A percentile compares a stretch with the other conserved stretches of the same genome.
phyloP scores from a whole-genome alignment of 2,113 vertebrate genomes.

The Eidolon helvum region DNA sequence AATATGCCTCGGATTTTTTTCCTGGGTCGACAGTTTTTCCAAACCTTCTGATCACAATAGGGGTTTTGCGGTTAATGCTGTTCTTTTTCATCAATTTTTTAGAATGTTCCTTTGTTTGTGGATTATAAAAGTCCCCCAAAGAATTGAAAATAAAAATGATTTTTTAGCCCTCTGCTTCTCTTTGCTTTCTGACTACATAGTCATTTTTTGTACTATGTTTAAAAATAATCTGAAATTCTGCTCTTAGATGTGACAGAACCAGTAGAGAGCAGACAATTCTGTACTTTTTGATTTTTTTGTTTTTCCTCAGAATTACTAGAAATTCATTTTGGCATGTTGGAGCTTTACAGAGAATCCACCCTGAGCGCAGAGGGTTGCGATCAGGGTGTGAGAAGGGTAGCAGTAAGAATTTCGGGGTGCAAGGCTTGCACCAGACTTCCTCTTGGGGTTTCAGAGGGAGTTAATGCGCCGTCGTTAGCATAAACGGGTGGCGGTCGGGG shows the following conservation, averaged over 20 bases:
- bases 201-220: background rate
- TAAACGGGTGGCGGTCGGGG: background rate
- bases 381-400: background rate
- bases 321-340: background rate
- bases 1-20: background rate
- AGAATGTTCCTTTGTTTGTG: background rate
- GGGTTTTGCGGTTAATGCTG: background rate
- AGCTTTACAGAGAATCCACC: background rate
- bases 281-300: background rate
- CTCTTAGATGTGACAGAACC: background rate
- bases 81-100: background rate
- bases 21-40: background rate
- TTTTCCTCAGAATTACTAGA: background rate
- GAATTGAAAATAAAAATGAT: background rate
- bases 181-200: background rate
- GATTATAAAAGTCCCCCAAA: background rate
- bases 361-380: background rate
- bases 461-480: conserved; percentile 1
- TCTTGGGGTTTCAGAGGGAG: background rate
- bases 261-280: background rate
- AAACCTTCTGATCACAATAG: background rate
- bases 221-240: background rate
- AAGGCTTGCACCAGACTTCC: background rate
- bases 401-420: background rate
- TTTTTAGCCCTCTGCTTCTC: background rate